Evolutionary conservation across 2,113 vertebrate genomes (phyloP).

Genomic region (rat (Rattus norvegicus)): GRCr8 NC_086027.1:63496001-63496500

Average conservation of each 20-base stretch:
- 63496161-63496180: background rate
- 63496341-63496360: background rate
- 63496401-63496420: background rate
- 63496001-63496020: conserved; percentile 36
- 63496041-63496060: background rate
- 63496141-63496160: background rate
- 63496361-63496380: background rate
- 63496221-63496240: background rate
- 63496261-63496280: background rate
- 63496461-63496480: background rate
- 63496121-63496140: background rate
- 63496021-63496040: conserved; percentile 41
- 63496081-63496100: conserved; percentile 27
- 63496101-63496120: conserved; percentile 37
- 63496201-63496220: background rate
- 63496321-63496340: background rate
- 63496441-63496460: background rate
- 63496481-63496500: background rate
- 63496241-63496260: conserved; percentile 12
- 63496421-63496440: background rate
- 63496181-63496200: conserved; percentile 11
- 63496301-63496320: background rate
- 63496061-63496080: conserved; percentile 42
- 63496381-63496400: too few relatives aligned
- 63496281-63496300: background rate